These are phyloP conservation scores for Paralichthys olivaceus DNA, from an alignment of 2,113 vertebrate genomes.

Conservation along the genomic window DNA sequence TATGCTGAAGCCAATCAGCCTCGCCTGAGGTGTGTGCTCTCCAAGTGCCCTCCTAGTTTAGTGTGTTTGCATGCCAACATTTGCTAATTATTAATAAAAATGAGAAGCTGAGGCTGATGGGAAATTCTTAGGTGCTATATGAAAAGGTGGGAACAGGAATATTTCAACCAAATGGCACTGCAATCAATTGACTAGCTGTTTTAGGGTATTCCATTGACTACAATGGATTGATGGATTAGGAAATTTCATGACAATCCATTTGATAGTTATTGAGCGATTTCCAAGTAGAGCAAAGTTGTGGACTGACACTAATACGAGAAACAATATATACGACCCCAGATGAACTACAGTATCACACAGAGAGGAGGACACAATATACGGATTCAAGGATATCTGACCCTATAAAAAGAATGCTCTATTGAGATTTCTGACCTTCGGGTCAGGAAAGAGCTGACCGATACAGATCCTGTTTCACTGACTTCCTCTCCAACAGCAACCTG, in stretches of 20 bases:
- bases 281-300: neutral
- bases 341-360: conserved; percentile 7
- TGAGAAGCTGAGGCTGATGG: neutral
- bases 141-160: too few relatives aligned
- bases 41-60: too few relatives aligned
- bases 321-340: neutral
- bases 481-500: conserved; percentile 59
- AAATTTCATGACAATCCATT: neutral
- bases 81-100: neutral
- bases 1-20: too few relatives aligned
- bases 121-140: neutral
- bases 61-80: too few relatives aligned
- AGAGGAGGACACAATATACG: conserved; percentile 22
- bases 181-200: neutral
- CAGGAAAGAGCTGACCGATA: conserved; percentile 80
- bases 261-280: neutral
- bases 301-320: neutral
- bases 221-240: neutral
- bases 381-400: conserved; percentile 55
- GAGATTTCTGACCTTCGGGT: conserved; percentile 80
- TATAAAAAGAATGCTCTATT: conserved; percentile 65
- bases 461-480: conserved; percentile 78
- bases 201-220: neutral
- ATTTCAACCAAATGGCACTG: neutral
- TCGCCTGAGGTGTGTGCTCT: too few relatives aligned